Evolutionary conservation across 2,888 invertebrate genomes (phyloP).

Genomic region (Brassicogethes aeneus): DNA sequence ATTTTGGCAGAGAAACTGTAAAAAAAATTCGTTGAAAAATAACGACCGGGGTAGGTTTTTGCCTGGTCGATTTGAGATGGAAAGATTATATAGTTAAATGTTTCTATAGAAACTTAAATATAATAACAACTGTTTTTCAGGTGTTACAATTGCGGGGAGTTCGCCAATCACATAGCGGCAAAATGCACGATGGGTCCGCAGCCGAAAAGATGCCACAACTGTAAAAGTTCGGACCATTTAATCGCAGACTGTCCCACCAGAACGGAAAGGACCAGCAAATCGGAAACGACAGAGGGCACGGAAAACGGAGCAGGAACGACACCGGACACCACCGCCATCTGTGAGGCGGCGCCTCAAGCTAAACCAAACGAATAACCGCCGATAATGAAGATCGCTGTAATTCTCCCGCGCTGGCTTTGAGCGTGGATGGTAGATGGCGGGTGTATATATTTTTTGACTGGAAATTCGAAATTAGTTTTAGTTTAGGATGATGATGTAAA

Average conservation of each 20-base stretch:
- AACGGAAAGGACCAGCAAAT: constrained; percentile 28
- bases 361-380: constrained; percentile 15
- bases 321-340: constrained; percentile 11
- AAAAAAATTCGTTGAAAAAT: too few relatives aligned
- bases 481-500: too few relatives aligned
- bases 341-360: constrained; percentile 13
- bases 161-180: constrained; percentile 86
- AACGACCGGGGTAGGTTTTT: too few relatives aligned
- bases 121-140: constrained; percentile 45
- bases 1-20: too few relatives aligned
- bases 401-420: too few relatives aligned
- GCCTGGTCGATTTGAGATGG: too few relatives aligned
- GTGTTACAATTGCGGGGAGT: constrained; percentile 90
- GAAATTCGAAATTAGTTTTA: too few relatives aligned
- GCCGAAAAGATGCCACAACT: constrained; percentile 86
- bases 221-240: constrained; percentile 80
- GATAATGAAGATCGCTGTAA: constrained; percentile 12
- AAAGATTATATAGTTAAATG: too few relatives aligned
- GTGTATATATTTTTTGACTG: too few relatives aligned
- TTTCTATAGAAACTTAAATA: too few relatives aligned
- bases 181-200: constrained; percentile 82
- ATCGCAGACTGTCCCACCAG: constrained; percentile 79
- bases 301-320: not conserved
- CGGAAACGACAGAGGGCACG: constrained; percentile 8
- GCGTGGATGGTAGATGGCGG: too few relatives aligned